Evolutionary conservation across 2,113 vertebrate genomes (phyloP).

Genomic region (Tylochromis polylepis): DNA sequence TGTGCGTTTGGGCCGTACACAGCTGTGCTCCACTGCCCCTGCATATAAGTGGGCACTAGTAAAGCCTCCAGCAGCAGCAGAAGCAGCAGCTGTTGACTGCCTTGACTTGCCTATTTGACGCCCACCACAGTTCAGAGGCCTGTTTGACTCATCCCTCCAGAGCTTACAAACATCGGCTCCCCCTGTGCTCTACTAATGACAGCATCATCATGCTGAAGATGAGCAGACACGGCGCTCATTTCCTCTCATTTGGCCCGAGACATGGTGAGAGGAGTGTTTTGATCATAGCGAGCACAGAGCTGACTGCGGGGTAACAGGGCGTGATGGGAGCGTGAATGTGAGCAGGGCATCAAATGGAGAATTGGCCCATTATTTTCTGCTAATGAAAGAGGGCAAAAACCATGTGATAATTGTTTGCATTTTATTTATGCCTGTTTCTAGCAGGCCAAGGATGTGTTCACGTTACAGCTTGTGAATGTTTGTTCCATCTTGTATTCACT

Average conservation of each 20-base stretch:
- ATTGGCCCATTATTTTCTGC: not conserved
- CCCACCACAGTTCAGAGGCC: slow-evolving; percentile 62
- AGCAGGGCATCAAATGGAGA: not conserved
- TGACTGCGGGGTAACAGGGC: not conserved
- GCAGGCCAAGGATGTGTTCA: not conserved
- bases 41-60: slow-evolving; percentile 5
- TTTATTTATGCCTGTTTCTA: not conserved
- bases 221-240: slow-evolving; percentile 39
- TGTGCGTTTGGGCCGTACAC: not conserved
- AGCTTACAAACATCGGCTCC: slow-evolving; percentile 32
- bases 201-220: slow-evolving; percentile 33
- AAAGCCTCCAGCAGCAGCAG: slow-evolving; percentile 29
- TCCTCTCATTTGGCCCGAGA: slow-evolving; percentile 48
- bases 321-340: not conserved
- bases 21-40: not conserved
- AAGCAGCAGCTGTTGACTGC: slow-evolving; percentile 15
- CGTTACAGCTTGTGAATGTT: not conserved
- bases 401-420: not conserved
- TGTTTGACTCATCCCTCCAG: slow-evolving; percentile 56
- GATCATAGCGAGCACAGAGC: slow-evolving; percentile 1
- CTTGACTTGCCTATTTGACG: slow-evolving; percentile 27
- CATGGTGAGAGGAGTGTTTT: slow-evolving; percentile 31
- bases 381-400: not conserved
- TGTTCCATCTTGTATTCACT: not conserved
- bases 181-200: slow-evolving; percentile 53